These are phyloP conservation scores for Serripes groenlandicus DNA, from an alignment of 2,888 invertebrate species.

Conservation along the genomic window DNA sequence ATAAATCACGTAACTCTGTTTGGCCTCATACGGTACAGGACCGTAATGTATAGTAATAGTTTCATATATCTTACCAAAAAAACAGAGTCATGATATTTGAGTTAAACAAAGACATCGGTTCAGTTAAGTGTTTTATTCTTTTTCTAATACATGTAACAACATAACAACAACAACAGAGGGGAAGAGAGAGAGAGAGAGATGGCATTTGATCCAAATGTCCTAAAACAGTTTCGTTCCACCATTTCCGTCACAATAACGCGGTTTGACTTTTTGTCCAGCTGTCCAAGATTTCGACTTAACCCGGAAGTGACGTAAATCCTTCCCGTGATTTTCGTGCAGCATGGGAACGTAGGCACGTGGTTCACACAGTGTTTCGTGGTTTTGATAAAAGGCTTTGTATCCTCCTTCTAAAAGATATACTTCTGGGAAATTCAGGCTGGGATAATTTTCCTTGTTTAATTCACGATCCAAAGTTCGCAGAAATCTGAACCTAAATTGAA, in stretches of 20 bases:
- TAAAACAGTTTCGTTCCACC: slow-evolving; percentile 15
- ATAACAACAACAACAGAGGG: too few species aligned
- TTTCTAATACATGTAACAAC: too few species aligned
- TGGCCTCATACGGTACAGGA: too few species aligned
- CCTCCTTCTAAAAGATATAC: slow-evolving; percentile 96
- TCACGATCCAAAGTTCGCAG: slow-evolving; percentile 94
- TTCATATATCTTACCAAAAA: too few species aligned
- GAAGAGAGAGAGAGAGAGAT: too few species aligned
- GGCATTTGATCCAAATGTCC: too few species aligned
- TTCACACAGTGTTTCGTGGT: slow-evolving; percentile 89
- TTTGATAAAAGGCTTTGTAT: slow-evolving; percentile 92
- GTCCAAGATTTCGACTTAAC: slow-evolving; percentile 91
- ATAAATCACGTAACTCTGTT: too few species aligned
- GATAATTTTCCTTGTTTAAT: slow-evolving; percentile 93
- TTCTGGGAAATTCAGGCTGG: slow-evolving; percentile 95
- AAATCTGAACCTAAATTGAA: slow-evolving; percentile 92
- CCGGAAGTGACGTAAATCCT: slow-evolving; percentile 91
- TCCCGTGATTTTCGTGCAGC: slow-evolving; percentile 92
- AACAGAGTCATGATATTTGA: too few species aligned
- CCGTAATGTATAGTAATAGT: too few species aligned
- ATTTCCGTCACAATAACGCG: background rate
- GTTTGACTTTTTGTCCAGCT: slow-evolving; percentile 61
- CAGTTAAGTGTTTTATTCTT: too few species aligned
- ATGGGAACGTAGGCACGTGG: slow-evolving; percentile 93
- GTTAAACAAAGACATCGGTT: too few species aligned